Percentiles rank a stretch among this genome's conserved stretches.
Evolutionary conservation across 2,113 vertebrate species (phyloP).

Genomic region (Chionodraco myersi): DNA sequence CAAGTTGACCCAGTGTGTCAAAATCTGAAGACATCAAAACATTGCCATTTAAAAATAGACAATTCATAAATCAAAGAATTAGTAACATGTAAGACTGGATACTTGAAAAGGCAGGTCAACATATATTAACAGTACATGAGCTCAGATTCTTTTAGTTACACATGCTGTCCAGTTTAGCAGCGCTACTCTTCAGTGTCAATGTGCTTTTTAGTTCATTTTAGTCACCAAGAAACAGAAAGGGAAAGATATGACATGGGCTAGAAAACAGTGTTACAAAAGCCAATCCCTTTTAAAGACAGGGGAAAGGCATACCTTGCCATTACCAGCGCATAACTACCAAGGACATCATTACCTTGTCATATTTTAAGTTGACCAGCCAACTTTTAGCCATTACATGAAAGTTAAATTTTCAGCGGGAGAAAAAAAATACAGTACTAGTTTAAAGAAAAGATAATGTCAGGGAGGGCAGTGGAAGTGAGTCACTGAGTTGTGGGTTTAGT

Average conservation of each 20-base stretch:
- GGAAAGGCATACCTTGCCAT: conserved; percentile 73
- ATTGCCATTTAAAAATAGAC: conserved; percentile 76
- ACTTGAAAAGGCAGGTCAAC: conserved; percentile 71
- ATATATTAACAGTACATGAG: conserved; percentile 69
- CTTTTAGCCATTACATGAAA: conserved; percentile 71
- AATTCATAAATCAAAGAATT: conserved; percentile 73
- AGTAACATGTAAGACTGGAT: conserved; percentile 78
- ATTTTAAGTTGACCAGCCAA: conserved; percentile 81
- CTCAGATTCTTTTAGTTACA: conserved; percentile 71
- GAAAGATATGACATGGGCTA: conserved; percentile 60
- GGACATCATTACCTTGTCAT: conserved; percentile 45
- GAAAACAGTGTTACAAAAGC: conserved; percentile 72
- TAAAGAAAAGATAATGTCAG: conserved; percentile 53
- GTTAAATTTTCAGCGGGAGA: conserved; percentile 69
- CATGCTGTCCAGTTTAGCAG: conserved; percentile 68
- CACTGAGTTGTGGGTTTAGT: conserved; percentile 69
- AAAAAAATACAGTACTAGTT: conserved; percentile 72
- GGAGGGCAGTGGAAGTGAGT: conserved; percentile 63
- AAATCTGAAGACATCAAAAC: conserved; percentile 70
- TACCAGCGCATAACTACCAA: conserved; percentile 66
- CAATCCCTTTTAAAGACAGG: conserved; percentile 54
- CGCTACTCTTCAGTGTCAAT: conserved; percentile 71
- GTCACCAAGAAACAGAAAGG: conserved; percentile 54
- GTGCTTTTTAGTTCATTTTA: conserved; percentile 75
- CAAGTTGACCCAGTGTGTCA: conserved; percentile 67